phyloP scores from a whole-genome alignment of 2,888 invertebrate genomes.

The Drosophila nigricruria region DNA sequence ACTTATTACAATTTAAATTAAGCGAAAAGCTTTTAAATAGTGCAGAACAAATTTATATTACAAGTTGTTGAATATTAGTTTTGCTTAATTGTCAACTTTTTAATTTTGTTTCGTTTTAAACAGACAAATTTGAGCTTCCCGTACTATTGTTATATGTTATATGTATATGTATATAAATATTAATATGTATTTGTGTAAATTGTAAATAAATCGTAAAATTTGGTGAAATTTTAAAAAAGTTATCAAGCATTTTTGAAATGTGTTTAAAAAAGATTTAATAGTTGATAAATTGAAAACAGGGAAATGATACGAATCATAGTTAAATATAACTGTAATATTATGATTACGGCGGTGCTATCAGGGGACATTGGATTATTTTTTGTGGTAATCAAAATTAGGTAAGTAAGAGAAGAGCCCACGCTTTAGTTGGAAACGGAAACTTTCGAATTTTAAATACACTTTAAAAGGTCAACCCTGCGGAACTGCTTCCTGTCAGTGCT shows the following conservation, averaged over 20 bases:
- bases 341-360: background rate
- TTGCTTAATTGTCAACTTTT: background rate
- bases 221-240: constrained; percentile 28
- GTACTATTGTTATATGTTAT: background rate
- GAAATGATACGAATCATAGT: background rate
- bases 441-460: too few relatives aligned
- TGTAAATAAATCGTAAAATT: constrained; percentile 49
- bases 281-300: too few relatives aligned
- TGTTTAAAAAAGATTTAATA: too few relatives aligned
- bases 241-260: background rate
- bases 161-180: constrained; percentile 10
- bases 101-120: background rate
- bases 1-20: background rate
- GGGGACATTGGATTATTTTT: background rate
- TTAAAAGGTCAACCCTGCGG: too few relatives aligned
- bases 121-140: background rate
- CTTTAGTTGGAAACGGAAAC: background rate
- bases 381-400: background rate
- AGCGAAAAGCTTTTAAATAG: background rate
- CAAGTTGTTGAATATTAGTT: background rate
- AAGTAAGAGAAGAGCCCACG: background rate
- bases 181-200: constrained; percentile 17
- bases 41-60: background rate
- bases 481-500: too few relatives aligned
- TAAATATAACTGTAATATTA: background rate